phyloP scores from a whole-genome alignment of 2,888 invertebrate species.

The Ariolimax columbianus region DNA sequence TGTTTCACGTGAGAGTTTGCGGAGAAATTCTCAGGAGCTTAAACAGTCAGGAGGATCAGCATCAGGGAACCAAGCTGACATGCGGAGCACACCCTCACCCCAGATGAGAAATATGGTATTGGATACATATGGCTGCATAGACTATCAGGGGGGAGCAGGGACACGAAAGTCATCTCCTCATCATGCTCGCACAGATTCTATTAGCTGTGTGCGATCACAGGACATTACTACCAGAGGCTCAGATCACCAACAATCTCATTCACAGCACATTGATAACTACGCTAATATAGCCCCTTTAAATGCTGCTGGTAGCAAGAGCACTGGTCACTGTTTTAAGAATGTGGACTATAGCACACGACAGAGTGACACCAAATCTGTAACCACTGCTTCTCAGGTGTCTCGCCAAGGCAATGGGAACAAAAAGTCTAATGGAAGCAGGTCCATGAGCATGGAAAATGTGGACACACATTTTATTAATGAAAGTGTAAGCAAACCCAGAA shows the following conservation, averaged over 20 bases:
- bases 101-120: constrained; percentile 48
- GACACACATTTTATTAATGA: constrained; percentile 51
- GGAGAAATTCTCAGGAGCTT: constrained; percentile 60
- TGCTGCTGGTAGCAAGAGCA: not conserved
- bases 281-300: constrained; percentile 58
- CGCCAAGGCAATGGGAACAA: not conserved
- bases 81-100: constrained; percentile 63
- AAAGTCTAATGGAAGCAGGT: not conserved
- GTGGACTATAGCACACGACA: constrained; percentile 23
- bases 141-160: constrained; percentile 62
- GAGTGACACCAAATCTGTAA: constrained; percentile 10
- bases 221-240: constrained; percentile 50
- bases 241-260: constrained; percentile 34
- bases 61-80: constrained; percentile 64
- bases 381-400: not conserved
- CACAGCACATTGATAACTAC: constrained; percentile 54
- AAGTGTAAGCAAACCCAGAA: constrained; percentile 18
- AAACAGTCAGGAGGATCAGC: constrained; percentile 32
- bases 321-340: constrained; percentile 20
- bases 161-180: constrained; percentile 52
- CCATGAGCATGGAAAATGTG: constrained; percentile 44
- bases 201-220: constrained; percentile 52
- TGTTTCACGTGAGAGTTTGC: constrained; percentile 68
- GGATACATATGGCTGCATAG: constrained; percentile 62
- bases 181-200: constrained; percentile 54